These are phyloP conservation scores for Trachymyrmex septentrionalis DNA, from an alignment of 1,140 invertebrate species.

Conservation along the genomic window DNA sequence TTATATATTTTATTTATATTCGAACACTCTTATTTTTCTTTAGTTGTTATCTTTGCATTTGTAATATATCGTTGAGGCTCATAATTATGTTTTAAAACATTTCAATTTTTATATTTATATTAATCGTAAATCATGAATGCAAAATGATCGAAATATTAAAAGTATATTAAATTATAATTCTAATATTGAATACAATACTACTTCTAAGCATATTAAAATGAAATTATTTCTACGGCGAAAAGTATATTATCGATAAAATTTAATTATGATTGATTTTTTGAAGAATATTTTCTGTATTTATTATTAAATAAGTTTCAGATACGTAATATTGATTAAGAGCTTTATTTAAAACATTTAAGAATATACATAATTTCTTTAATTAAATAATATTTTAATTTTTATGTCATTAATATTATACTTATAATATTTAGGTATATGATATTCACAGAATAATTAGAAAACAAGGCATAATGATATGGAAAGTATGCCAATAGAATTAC, in stretches of 20 bases:
- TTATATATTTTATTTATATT: background rate
- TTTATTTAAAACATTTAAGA: no score
- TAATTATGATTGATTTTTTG: background rate
- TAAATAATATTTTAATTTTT: conserved; percentile 16
- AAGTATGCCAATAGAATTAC: conserved; percentile 6
- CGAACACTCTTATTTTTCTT: background rate
- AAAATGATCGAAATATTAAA: background rate
- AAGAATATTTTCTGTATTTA: background rate
- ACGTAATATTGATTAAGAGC: background rate
- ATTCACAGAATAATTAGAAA: background rate
- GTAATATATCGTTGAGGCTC: background rate
- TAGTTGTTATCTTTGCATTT: background rate
- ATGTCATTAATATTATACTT: background rate
- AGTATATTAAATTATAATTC: no score
- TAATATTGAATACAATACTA: background rate
- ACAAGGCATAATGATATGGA: background rate
- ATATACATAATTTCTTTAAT: no score
- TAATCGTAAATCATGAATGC: no score
- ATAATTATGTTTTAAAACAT: background rate
- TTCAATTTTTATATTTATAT: background rate
- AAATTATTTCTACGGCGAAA: background rate
- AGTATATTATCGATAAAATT: background rate
- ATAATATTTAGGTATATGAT: background rate
- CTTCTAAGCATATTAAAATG: background rate
- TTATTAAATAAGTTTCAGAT: background rate